Conservation (phyloP, 2,113 vertebrate genomes). For the Neotoma lepida region DNA sequence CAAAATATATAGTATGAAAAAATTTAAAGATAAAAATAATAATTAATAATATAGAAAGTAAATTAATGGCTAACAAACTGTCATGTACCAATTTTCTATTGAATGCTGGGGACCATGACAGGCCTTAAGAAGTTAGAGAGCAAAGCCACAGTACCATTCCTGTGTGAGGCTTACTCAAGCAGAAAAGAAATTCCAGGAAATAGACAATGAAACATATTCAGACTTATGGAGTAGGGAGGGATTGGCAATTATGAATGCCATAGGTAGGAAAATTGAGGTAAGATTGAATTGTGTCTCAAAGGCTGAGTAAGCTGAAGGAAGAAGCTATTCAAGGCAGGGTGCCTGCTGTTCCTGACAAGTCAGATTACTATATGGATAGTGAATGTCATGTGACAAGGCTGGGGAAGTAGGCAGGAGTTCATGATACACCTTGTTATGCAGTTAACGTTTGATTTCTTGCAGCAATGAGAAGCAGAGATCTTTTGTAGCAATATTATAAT, state of each 20-base stretch:
- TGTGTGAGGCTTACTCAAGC: not conserved
- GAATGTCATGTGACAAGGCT: not conserved
- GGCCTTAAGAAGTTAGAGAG: not conserved
- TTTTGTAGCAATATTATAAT: not conserved
- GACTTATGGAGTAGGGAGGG: not conserved
- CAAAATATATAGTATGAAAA: not conserved
- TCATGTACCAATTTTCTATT: constrained; percentile 4
- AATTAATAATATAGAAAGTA: not conserved
- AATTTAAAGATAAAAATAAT: not conserved
- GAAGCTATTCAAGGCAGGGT: not conserved
- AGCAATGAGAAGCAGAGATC: not conserved
- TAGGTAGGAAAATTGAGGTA: not conserved
- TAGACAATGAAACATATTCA: not conserved
- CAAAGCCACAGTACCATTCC: not conserved
- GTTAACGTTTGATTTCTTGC: constrained; percentile 9
- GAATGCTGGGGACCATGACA: not conserved
- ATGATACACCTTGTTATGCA: not conserved
- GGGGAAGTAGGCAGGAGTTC: not conserved
- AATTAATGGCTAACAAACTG: not conserved
- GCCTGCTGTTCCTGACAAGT: not conserved
- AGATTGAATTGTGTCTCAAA: not conserved
- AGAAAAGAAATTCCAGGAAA: not conserved
- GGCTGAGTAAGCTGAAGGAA: not conserved
- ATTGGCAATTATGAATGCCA: not conserved
- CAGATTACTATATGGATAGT: not conserved